These are phyloP conservation scores for Heterohyrax brucei DNA, from an alignment of 2,797 vertebrate genomes.

Conservation along the genomic window DNA sequence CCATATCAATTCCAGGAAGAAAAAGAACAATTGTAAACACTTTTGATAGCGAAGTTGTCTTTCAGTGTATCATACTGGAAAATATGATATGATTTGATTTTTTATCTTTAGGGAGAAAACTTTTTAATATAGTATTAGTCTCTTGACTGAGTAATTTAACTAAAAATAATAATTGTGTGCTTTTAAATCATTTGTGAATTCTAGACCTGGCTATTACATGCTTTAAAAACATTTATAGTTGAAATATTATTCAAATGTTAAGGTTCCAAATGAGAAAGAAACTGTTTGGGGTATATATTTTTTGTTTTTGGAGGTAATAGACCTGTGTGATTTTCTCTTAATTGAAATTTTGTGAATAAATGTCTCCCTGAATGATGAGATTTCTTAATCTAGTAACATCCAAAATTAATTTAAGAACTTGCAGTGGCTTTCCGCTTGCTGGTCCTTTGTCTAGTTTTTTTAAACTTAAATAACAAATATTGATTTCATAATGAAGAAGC, in stretches of 20 bases:
- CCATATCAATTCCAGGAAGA: background rate
- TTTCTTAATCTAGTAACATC: constrained; percentile 83
- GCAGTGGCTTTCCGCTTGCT: constrained; percentile 46
- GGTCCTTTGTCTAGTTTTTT: constrained; percentile 59
- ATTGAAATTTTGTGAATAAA: constrained; percentile 90
- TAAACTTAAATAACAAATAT: constrained; percentile 76
- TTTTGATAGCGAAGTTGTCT: constrained; percentile 27
- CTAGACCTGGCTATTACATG: constrained; percentile 88
- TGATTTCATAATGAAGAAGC: constrained; percentile 77
- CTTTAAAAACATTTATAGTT: constrained; percentile 87
- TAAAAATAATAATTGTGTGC: constrained; percentile 81
- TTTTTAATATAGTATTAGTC: constrained; percentile 86
- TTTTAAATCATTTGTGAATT: constrained; percentile 67
- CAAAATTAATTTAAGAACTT: constrained; percentile 78
- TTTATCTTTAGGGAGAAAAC: constrained; percentile 72
- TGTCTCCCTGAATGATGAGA: constrained; percentile 85
- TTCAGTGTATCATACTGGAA: constrained; percentile 1
- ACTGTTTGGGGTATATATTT: constrained; percentile 84
- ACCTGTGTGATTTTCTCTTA: constrained; percentile 89
- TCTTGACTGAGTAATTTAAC: constrained; percentile 80
- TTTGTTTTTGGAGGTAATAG: constrained; percentile 87
- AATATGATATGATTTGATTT: background rate
- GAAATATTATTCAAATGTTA: constrained; percentile 88
- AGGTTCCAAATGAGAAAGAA: constrained; percentile 88
- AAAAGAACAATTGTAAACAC: constrained; percentile 21